Percentiles rank a stretch among this genome's conserved stretches.
These are phyloP conservation scores for Eilema sororculum DNA, from an alignment of 2,888 invertebrate species.

Conservation along the genomic window DNA sequence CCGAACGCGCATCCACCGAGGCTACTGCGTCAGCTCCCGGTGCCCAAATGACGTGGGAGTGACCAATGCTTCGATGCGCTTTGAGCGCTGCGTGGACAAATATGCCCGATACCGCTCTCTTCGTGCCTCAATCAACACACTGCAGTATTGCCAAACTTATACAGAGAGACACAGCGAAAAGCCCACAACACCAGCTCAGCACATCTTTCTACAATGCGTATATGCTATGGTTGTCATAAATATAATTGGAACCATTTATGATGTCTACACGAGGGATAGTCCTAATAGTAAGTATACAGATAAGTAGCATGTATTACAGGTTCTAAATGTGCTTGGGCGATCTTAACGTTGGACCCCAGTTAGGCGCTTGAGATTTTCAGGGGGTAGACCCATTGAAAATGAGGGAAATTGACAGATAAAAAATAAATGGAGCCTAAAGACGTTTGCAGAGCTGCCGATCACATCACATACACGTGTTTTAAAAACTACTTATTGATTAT, in stretches of 20 bases:
- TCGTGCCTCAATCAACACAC: slow-evolving; percentile 41
- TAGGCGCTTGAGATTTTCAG: no score
- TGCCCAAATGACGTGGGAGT: slow-evolving; percentile 39
- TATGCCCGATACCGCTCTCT: slow-evolving; percentile 35
- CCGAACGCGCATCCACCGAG: slow-evolving; percentile 39
- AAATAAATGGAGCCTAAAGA: no score
- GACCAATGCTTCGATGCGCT: slow-evolving; percentile 29
- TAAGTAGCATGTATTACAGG: no score
- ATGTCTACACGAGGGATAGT: slow-evolving; percentile 27
- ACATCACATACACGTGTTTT: not conserved
- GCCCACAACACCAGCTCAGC: slow-evolving; percentile 31
- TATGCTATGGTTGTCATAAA: slow-evolving; percentile 44
- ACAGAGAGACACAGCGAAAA: slow-evolving; percentile 18
- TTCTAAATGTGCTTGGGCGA: no score
- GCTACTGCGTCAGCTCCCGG: slow-evolving; percentile 49
- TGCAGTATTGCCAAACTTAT: slow-evolving; percentile 50
- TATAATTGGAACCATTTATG: slow-evolving; percentile 52
- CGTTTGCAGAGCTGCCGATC: no score
- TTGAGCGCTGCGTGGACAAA: slow-evolving; percentile 48
- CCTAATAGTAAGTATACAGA: slow-evolving; percentile 53
- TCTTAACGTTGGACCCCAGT: no score
- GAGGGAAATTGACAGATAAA: no score
- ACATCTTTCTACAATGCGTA: slow-evolving; percentile 36
- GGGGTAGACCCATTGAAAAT: no score
- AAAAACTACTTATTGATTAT: not conserved